These are phyloP conservation scores for Dipodomys spectabilis DNA, from an alignment of 2,113 vertebrate species.

Conservation along the genomic window DNA sequence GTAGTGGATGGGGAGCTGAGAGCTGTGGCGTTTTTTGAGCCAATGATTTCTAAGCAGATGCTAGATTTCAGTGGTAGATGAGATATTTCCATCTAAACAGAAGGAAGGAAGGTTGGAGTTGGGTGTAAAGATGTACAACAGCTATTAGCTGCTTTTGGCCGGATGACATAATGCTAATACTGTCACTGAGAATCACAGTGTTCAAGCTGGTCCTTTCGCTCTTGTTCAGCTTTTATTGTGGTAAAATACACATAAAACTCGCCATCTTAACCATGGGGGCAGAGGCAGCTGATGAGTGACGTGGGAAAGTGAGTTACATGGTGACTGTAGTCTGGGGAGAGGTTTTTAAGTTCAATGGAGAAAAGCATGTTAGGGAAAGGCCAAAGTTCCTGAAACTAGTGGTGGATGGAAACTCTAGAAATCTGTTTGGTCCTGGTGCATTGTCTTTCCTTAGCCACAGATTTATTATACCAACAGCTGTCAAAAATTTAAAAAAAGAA, in stretches of 20 bases:
- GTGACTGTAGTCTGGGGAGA: not conserved
- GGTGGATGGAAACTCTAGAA: not conserved
- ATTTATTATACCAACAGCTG: too few species aligned
- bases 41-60: slow-evolving; percentile 22
- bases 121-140: slow-evolving; percentile 19
- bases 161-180: slow-evolving; percentile 37
- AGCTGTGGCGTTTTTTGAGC: not conserved
- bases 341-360: not conserved
- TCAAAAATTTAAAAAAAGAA: too few species aligned
- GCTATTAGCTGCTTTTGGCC: slow-evolving; percentile 58
- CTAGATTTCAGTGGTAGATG: not conserved
- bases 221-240: slow-evolving; percentile 10
- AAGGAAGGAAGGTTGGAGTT: slow-evolving; percentile 45
- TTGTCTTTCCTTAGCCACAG: too few species aligned
- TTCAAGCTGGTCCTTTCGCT: slow-evolving; percentile 65
- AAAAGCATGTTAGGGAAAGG: not conserved
- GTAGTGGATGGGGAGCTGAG: not conserved
- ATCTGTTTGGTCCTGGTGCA: not conserved
- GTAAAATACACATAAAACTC: slow-evolving; percentile 35
- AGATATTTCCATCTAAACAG: slow-evolving; percentile 44
- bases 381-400: not conserved
- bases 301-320: not conserved
- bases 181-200: slow-evolving; percentile 10
- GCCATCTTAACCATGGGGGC: not conserved
- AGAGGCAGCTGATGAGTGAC: not conserved